Base-by-base conservation (phyloP, 92 coral and sea anemone species). In the Porites lobata region DNA sequence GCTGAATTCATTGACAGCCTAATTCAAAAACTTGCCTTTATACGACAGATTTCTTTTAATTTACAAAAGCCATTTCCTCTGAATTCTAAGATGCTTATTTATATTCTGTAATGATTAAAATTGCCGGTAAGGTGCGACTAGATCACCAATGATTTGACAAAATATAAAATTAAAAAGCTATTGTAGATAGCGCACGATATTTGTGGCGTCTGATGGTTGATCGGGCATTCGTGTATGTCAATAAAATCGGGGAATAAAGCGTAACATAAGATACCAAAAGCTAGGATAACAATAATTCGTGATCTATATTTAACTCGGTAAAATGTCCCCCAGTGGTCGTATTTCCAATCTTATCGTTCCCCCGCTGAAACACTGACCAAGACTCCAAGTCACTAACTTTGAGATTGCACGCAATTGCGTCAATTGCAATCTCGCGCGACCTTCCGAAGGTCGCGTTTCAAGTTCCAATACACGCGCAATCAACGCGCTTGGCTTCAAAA, bases 401-500 rank as follows among this genome's bases (percentile, higher is more conserved):
- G 22, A 81, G 51, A 47, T 15, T 14, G 43, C 85, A 81, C 76
- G 85, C 85, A 57, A 79, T 56, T 11, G 15, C 61, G 61, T 29
- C 61, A 56, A 10, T 10, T 21, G 26, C 54, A 62, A 26, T 70
- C 84, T 38, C 61, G 74, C 75, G 65, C 58, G 58, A 12, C 19
- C 12, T 15, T 51, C 32, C 20, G 24, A 53, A 32, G 21, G 69
- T 43, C 82, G 69, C 24, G 74, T 17, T 47, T 17, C 47, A 58
- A 9, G 32, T 69, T 59, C 17, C 72, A 52, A 17, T 20, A 38
- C 32, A 14, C 82, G 81, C 71, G 51, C 61, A 52, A 69, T 75
- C 76, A 81, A 29, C 50, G 80, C 83, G 56, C 53, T 67, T 68
- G 32, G 68, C 51, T 81, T 92, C 87, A 95, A 81, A 91, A 95